Percentiles rank a stretch among this genome's conserved stretches.
Conservation (phyloP, 2,888 invertebrate genomes). For the Spilosoma lubricipeda region DNA sequence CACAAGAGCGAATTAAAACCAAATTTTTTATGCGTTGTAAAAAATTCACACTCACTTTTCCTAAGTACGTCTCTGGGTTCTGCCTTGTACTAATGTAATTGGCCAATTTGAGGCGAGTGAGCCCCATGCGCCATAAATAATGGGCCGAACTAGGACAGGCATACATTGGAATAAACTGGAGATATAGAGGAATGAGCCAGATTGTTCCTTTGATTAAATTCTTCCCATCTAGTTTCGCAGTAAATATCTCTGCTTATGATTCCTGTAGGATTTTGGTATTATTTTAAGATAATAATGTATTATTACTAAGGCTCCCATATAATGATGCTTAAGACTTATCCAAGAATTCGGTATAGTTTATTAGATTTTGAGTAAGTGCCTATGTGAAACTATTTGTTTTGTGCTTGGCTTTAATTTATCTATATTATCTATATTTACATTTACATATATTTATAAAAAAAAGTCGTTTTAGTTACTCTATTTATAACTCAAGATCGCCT, state of each 20-base stretch:
- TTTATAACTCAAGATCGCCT: too few species aligned
- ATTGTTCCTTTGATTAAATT: conserved; percentile 43
- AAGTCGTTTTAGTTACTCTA: too few species aligned
- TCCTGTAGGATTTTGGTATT: neutral
- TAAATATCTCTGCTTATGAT: conserved; percentile 23
- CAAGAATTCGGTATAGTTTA: neutral
- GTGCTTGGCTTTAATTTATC: too few species aligned
- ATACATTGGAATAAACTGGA: conserved; percentile 50
- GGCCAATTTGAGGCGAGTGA: conserved; percentile 52
- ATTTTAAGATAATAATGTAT: neutral
- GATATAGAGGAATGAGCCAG: conserved; percentile 44
- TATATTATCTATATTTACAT: too few species aligned
- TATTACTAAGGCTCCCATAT: neutral
- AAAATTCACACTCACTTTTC: conserved; percentile 50
- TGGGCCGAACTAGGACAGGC: conserved; percentile 49
- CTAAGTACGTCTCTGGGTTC: conserved; percentile 46
- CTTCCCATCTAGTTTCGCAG: conserved; percentile 37
- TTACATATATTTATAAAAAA: too few species aligned
- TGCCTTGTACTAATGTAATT: conserved; percentile 52
- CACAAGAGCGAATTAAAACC: conserved; percentile 43
- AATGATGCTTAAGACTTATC: neutral
- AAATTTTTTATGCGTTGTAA: conserved; percentile 43
- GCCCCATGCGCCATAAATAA: conserved; percentile 51
- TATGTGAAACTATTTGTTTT: too few species aligned
- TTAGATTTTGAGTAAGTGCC: neutral